Evolutionary conservation across 2,113 vertebrate species (phyloP).

Genomic region (Charadrius vociferus): DNA sequence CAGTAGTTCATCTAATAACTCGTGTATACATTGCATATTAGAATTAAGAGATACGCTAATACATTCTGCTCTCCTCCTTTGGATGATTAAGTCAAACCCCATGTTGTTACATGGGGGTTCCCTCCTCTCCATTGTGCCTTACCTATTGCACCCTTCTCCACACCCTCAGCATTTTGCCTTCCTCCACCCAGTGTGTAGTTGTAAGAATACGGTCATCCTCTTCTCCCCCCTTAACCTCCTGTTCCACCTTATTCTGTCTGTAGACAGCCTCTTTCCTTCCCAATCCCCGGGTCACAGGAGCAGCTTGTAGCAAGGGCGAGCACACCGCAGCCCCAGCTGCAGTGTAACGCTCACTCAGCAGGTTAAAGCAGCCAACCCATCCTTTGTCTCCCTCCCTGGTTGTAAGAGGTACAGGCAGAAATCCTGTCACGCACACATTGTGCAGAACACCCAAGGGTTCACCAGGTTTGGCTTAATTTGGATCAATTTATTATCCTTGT

Average conservation of each 20-base stretch:
- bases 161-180: neutral
- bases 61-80: neutral
- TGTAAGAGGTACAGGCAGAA: neutral
- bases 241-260: neutral
- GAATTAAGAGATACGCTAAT: neutral
- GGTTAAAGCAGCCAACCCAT: neutral
- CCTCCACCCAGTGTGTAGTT: neutral
- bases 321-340: neutral
- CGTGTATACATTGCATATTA: neutral
- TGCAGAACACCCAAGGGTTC: neutral
- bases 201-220: neutral
- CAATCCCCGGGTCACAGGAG: neutral
- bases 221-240: neutral
- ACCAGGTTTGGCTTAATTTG: neutral
- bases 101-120: neutral
- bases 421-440: neutral
- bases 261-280: neutral
- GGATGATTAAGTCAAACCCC: neutral
- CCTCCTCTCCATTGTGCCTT: neutral
- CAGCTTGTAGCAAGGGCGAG: neutral
- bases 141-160: neutral
- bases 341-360: rapidly evolving
- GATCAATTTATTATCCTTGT: constrained; percentile 11
- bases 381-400: neutral
- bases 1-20: neutral